Base-by-base conservation (phyloP, 1,140 invertebrate species). In the Eciton burchellii region DNA sequence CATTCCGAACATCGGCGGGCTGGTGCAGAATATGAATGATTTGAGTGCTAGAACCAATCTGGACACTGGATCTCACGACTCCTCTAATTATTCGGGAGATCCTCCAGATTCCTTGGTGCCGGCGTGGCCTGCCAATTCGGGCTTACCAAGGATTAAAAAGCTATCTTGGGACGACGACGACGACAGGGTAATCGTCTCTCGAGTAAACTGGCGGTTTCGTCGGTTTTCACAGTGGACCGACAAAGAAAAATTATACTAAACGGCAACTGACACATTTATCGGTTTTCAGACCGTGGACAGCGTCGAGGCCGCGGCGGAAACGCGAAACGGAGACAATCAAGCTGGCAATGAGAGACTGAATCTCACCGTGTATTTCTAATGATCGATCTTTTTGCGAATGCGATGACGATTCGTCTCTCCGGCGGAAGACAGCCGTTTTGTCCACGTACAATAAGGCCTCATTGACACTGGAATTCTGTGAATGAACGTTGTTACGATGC, bases 111-210 rank as follows among this genome's bases (percentile, higher is more conserved):
- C 93, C 0, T 72, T 94, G 41, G 85, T 87, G 26, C 92, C 92
- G 11, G 88, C 91, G 12, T 95, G 96, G 95, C 94, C 95, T 2
- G 90, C 91, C 3, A 94, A 93, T 2, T 95, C 95, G 11, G 95
- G 95, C 26, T 95, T 96, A 0, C 93, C 95, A 63, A 94, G 96
- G 74, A 95, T 97, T 0, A 97, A 97, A 88, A 97, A 97, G 88
- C 91, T 97, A 16, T 96, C 96, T 60, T 97, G 96, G 96, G 96
- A 96, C 85, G 96, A 97, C 89, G 96, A 97, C 89, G 96, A 97
- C 52, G 94, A 94, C 29, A 91, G 89, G 84, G 92, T 93, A 90
- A 59, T 81, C 63, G 60, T 63, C 21, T 56, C n/a, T 11, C 19
- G 16, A 77, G 68, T 45, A 19, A 43, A 77, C 66, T 0, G 0